A percentile compares a stretch with the other conserved stretches of the same genome.
These are phyloP conservation scores for Brachyptera putata DNA, from an alignment of 2,888 invertebrate genomes.

Conservation along the genomic window DNA sequence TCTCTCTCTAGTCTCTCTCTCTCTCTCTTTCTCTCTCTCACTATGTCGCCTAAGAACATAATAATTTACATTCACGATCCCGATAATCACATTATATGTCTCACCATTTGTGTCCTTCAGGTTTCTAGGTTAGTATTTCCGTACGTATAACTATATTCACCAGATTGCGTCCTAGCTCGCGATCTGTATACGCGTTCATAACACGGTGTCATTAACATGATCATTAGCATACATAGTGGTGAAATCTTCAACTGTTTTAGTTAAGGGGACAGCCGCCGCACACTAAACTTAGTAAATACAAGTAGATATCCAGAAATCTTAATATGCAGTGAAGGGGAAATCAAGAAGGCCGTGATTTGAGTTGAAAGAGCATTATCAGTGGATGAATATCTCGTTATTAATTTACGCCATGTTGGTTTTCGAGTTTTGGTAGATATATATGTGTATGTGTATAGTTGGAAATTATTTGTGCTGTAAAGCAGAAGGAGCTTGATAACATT, in stretches of 20 bases:
- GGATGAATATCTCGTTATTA: constrained; percentile 15
- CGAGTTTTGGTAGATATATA: no score
- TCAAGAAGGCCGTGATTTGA: neutral
- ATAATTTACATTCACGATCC: no score
- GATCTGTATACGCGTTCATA: constrained; percentile 11
- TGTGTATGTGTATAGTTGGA: neutral
- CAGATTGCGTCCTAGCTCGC: constrained; percentile 12
- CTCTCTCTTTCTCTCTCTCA: no score
- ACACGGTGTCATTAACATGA: constrained; percentile 18
- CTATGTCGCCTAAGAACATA: no score
- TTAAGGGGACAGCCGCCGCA: no score
- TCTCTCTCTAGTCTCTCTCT: no score
- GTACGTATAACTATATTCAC: neutral
- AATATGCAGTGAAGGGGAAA: neutral
- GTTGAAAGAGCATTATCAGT: neutral
- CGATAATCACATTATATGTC: constrained; percentile 16
- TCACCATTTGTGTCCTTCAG: constrained; percentile 11
- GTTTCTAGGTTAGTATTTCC: neutral
- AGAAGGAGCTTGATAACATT: constrained; percentile 17
- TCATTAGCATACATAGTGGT: constrained; percentile 21
- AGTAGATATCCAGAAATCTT: constrained; percentile 16
- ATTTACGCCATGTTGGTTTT: neutral
- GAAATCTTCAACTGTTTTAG: constrained; percentile 15
- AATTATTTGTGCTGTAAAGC: constrained; percentile 13
- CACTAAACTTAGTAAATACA: constrained; percentile 3